These are phyloP conservation scores for Conus betulinus DNA, from an alignment of 1,140 invertebrate species.

Conservation along the genomic window DNA sequence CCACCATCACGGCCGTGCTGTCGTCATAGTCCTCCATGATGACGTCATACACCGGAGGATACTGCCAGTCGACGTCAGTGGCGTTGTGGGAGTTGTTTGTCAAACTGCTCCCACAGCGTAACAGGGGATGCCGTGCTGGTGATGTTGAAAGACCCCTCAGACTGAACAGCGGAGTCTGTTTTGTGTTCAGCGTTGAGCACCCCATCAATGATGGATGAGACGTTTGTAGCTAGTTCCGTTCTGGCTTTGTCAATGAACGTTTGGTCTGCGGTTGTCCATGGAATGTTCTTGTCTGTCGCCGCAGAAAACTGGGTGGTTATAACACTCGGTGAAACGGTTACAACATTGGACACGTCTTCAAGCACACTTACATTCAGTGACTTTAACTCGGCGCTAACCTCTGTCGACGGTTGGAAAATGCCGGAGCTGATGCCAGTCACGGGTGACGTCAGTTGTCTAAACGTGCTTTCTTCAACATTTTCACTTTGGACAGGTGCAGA, in stretches of 20 bases:
- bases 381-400: background rate
- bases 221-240: background rate
- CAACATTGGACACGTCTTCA: background rate
- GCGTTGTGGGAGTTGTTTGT: constrained; percentile 14
- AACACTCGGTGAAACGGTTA: background rate
- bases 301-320: background rate
- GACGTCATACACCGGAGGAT: background rate
- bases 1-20: background rate
- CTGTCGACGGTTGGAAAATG: background rate
- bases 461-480: background rate
- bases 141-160: background rate
- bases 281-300: background rate
- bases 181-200: background rate
- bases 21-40: background rate
- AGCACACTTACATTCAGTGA: background rate
- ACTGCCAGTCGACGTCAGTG: background rate
- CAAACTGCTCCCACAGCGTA: background rate
- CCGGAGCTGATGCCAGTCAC: background rate
- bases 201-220: background rate
- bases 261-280: background rate
- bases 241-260: too few species aligned
- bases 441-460: background rate
- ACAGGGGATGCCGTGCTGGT: background rate
- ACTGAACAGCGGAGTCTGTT: background rate
- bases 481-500: background rate